These are phyloP conservation scores for Odontothrips loti DNA, from an alignment of 2,888 invertebrate species.

Conservation along the genomic window DNA sequence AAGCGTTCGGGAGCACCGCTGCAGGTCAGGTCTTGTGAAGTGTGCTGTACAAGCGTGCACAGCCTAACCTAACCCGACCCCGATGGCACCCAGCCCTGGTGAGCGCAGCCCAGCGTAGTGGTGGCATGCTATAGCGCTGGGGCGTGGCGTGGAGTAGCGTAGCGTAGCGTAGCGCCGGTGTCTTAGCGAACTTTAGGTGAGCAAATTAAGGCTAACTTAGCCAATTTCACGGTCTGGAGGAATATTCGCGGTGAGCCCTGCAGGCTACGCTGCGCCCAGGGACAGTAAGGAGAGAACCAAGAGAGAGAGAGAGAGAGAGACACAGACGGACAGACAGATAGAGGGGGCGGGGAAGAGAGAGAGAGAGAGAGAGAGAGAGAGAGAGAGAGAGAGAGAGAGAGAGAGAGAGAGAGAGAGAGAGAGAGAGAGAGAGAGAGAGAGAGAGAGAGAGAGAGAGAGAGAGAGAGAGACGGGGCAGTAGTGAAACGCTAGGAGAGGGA, in stretches of 20 bases:
- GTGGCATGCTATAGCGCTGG: no score
- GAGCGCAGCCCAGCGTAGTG: neutral
- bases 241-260: neutral
- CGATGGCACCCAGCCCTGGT: neutral
- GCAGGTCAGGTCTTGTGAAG: no score
- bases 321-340: neutral
- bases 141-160: neutral
- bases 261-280: neutral
- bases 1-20: no score
- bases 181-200: slow-evolving; percentile 25
- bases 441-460: neutral
- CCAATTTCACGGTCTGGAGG: slow-evolving; percentile 24
- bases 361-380: neutral
- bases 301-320: neutral
- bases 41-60: no score
- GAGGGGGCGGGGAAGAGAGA: neutral
- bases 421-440: neutral
- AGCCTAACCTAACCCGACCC: no score
- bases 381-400: neutral
- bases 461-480: no score
- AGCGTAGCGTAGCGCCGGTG: neutral
- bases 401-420: no score
- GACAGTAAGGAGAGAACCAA: neutral
- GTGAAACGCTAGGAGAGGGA: no score
- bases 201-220: slow-evolving; percentile 26